phyloP scores from a whole-genome alignment of 2,888 invertebrate species.

The Eupithecia exiguata region DNA sequence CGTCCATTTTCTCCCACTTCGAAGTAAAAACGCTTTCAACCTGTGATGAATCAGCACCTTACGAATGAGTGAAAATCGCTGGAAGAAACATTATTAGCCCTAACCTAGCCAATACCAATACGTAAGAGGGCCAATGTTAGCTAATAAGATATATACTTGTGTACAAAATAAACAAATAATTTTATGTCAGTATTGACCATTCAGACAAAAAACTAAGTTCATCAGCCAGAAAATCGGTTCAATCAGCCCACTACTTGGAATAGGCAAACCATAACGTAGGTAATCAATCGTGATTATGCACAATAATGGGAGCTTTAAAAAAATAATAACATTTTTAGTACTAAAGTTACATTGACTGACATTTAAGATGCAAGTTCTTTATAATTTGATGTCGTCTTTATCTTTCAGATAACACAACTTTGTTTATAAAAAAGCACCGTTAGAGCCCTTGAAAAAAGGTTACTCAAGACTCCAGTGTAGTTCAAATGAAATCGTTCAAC shows the following conservation, averaged over 20 bases:
- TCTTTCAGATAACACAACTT: background rate
- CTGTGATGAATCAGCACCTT: slow-evolving; percentile 75
- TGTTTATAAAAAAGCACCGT: background rate
- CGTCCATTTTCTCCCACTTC: slow-evolving; percentile 95
- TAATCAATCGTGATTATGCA: background rate
- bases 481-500: background rate
- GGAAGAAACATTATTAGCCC: slow-evolving; percentile 78
- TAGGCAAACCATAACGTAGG: background rate
- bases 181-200: background rate
- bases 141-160: background rate
- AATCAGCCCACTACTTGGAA: background rate
- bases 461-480: background rate
- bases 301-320: background rate
- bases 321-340: background rate
- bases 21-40: slow-evolving; percentile 81
- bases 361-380: background rate
- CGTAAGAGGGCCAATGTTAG: background rate
- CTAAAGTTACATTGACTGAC: background rate
- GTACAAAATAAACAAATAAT: background rate
- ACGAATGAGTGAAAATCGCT: slow-evolving; percentile 75
- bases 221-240: background rate
- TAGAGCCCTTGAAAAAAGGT: background rate
- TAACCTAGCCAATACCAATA: slow-evolving; percentile 56
- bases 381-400: background rate
- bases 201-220: background rate